Evolutionary conservation across 2,888 invertebrate species (phyloP), one percentile per base, ranked within the genome.

Genomic region (Xylophagus ater): DNA sequence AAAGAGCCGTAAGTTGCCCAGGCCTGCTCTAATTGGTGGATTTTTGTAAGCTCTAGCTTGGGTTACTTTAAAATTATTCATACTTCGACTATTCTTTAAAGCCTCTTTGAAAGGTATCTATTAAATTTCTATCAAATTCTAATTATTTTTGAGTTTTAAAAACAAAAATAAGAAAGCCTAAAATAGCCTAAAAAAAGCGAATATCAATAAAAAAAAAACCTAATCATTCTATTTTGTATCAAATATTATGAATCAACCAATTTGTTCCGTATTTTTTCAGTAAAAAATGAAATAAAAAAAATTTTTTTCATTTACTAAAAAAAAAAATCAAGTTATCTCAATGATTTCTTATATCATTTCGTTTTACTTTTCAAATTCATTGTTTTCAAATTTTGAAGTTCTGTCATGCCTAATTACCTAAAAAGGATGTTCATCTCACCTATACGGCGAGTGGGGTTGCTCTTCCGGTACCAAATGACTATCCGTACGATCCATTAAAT

Each of bases 381-480:
- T n/a, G n/a, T n/a, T n/a, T n/a, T n/a, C n/a, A 41, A 43, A 43
- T 43, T 43, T 45, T 45, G 45, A 30, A 43, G 45, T 45, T 43
- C 45, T 43, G 41, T 45, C 50, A 52, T 51, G 50, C 51, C 50
- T 49, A 54, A 52, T 55, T 56, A 56, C 54, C 53, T 55, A 56
- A 51, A 43, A 50, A 49, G 50, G 52, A 47, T 51, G 53, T 51
- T 47, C 51, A 47, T 50, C 55, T 54, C 56, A 59, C 57, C 59
- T 59, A 53, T 59, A 62, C 23, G 65, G 64, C 46, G 63, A 62
- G 49, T 61, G 55, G 12, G 58, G 53, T n/a, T 55, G 57, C 28
- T 57, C 59, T 24, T 60, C 56, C 21, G 44, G 44, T 28, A 49
- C 43, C 31, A 57, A 54, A 46, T 59, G 56, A 43, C 60, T 60